phyloP scores from a whole-genome alignment of 1,140 invertebrate species.

The Cydia fagiglandana region DNA sequence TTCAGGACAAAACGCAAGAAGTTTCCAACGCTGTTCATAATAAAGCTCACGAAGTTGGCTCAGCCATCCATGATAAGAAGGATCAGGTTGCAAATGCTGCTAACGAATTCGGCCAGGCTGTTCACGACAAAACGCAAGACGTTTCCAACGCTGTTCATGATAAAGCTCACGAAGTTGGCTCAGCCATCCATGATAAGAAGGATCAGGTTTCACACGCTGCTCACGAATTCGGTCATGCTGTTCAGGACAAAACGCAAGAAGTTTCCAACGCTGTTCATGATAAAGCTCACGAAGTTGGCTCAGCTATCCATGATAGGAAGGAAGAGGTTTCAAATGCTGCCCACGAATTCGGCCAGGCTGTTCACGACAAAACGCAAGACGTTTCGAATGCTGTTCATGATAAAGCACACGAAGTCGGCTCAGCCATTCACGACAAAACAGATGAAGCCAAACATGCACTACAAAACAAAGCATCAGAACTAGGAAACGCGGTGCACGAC shows the following conservation, averaged over 20 bases:
- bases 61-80: constrained; percentile 50
- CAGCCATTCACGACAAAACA: constrained; percentile 37
- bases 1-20: constrained; percentile 34
- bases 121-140: constrained; percentile 34
- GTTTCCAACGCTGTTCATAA: constrained; percentile 13
- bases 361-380: constrained; percentile 35
- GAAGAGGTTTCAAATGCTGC: constrained; percentile 44
- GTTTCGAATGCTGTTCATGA: background rate
- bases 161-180: constrained; percentile 38
- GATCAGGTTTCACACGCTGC: constrained; percentile 44
- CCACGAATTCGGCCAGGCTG: constrained; percentile 46
- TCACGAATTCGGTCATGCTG: constrained; percentile 46
- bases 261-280: constrained; percentile 15
- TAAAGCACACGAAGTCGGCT: constrained; percentile 10
- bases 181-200: constrained; percentile 50
- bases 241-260: constrained; percentile 35
- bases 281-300: constrained; percentile 38
- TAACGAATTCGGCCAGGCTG: constrained; percentile 45
- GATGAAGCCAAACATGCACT: constrained; percentile 25
- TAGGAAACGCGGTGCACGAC: constrained; percentile 31
- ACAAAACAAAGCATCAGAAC: constrained; percentile 27
- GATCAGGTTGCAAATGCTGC: constrained; percentile 44
- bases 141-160: constrained; percentile 16
- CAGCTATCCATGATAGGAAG: constrained; percentile 50
- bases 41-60: constrained; percentile 38